Evolutionary conservation across 2,113 vertebrate species (phyloP).

Genomic region (Sphaerodactylus townsendi): DNA sequence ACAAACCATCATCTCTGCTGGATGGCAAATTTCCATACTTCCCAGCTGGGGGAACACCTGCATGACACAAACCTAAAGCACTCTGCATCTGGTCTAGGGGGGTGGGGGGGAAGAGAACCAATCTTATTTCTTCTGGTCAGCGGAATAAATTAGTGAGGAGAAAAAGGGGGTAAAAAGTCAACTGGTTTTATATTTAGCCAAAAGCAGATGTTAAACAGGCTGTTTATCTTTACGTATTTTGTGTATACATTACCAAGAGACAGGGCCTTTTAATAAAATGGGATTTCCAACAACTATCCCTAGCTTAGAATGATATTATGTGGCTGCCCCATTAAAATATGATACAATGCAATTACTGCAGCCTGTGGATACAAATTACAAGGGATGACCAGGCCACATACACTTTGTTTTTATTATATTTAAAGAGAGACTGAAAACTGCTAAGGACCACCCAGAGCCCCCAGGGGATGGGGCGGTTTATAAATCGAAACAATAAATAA

Average conservation of each 20-base stretch:
- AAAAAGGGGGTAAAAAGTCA: conserved; percentile 69
- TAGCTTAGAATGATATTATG: neutral
- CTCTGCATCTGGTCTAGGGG: conserved; percentile 67
- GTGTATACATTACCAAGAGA: conserved; percentile 69
- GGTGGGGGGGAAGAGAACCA: conserved; percentile 21
- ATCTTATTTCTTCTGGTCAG: conserved; percentile 74
- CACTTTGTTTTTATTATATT: neutral
- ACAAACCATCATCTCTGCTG: conserved; percentile 72
- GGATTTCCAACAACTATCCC: neutral
- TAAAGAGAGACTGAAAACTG: neutral
- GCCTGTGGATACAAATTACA: neutral
- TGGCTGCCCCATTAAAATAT: neutral
- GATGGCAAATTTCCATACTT: conserved; percentile 72
- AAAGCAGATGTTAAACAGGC: conserved; percentile 74
- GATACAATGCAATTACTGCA: neutral
- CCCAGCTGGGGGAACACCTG: conserved; percentile 80
- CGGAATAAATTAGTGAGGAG: conserved; percentile 71
- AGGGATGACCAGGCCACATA: neutral
- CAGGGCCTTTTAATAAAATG: conserved; percentile 71
- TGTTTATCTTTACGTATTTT: conserved; percentile 71
- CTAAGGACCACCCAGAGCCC: neutral
- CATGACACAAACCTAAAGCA: conserved; percentile 60
- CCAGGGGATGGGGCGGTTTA: too few relatives aligned
- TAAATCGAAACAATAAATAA: too few relatives aligned
- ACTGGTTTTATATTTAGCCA: conserved; percentile 66